A percentile compares a stretch with the other conserved stretches of the same genome.
These are phyloP conservation scores for Noctua fimbriata DNA, from an alignment of 2,888 invertebrate genomes.

Conservation along the genomic window DNA sequence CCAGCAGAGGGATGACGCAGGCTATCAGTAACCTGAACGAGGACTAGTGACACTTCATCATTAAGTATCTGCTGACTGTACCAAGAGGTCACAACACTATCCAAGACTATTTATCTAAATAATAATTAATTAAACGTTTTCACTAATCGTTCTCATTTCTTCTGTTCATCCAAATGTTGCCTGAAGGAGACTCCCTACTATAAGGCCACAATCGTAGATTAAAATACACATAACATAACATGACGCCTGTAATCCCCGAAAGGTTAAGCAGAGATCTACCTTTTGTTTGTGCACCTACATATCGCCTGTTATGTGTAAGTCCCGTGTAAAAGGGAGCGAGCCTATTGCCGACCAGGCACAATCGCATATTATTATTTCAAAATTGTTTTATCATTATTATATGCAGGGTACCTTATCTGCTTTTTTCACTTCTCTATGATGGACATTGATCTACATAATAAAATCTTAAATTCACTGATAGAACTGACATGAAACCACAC, in stretches of 20 bases:
- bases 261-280: no score
- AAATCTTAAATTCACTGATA: slow-evolving; percentile 1
- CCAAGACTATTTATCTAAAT: background rate
- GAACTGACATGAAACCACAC: no score
- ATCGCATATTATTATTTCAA: background rate
- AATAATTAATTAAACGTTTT: background rate
- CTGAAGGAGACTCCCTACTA: background rate
- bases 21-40: background rate
- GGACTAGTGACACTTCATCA: background rate
- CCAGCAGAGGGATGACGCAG: background rate
- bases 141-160: background rate
- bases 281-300: no score
- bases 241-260: no score
- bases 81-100: background rate
- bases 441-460: background rate
- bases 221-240: no score
- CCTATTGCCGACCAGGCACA: no score
- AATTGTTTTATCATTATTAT: background rate
- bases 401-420: background rate
- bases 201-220: background rate
- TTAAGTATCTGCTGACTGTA: background rate
- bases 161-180: background rate
- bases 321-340: no score
- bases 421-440: background rate
- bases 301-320: no score